phyloP scores from a whole-genome alignment of 2,113 vertebrate genomes.

The Piaya cayana region DNA sequence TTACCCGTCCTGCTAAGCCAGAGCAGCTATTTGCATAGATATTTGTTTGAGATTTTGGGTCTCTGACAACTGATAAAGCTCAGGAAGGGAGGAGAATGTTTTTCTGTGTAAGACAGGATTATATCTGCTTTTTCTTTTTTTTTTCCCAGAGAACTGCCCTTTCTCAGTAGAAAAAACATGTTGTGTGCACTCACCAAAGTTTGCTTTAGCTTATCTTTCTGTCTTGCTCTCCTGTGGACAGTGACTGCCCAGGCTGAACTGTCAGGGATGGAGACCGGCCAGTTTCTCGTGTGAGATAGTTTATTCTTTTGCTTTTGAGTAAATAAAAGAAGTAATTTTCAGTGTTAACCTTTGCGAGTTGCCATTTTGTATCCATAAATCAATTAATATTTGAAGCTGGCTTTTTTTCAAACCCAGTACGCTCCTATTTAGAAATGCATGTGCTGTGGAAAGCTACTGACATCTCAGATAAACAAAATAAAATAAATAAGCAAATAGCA shows the following conservation, averaged over 20 bases:
- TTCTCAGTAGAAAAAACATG: background rate
- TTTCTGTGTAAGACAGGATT: background rate
- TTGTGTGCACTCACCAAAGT: background rate
- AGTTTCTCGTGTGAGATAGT: background rate
- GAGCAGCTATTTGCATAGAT: background rate
- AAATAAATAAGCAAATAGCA: background rate
- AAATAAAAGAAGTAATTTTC: background rate
- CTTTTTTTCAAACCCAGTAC: background rate
- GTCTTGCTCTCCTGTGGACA: background rate
- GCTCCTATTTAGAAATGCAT: background rate
- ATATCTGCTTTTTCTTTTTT: background rate
- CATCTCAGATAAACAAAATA: conserved; percentile 1
- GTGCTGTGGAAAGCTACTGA: background rate
- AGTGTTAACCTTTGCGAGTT: background rate
- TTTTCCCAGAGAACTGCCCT: background rate
- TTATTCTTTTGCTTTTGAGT: background rate
- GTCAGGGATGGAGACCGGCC: background rate
- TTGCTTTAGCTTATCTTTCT: background rate
- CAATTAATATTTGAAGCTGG: background rate
- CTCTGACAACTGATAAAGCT: background rate
- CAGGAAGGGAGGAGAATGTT: background rate
- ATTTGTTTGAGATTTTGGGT: background rate
- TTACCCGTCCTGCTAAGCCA: background rate
- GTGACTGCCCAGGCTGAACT: background rate
- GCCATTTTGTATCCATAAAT: background rate